Percentiles rank a stretch among this genome's conserved stretches.
Conservation (phyloP, 2,888 invertebrate genomes). For the Drosophila dives region DNA sequence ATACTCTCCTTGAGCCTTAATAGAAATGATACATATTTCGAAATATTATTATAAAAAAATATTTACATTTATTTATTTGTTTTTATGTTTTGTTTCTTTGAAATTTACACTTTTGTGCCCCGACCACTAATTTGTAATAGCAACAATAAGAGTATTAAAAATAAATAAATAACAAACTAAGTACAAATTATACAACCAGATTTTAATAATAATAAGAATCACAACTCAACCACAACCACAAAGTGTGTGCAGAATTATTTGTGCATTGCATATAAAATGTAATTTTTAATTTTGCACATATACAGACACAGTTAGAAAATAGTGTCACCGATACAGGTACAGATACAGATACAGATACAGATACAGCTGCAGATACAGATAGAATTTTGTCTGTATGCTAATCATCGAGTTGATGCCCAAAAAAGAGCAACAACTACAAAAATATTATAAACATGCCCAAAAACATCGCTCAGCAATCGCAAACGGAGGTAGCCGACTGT, state of each 20-base stretch:
- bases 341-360: not conserved
- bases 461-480: slow-evolving; percentile 33
- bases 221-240: slow-evolving; percentile 6
- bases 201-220: slow-evolving; percentile 9
- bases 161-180: not conserved
- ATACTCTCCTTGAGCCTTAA: not conserved
- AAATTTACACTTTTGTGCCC: not conserved
- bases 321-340: slow-evolving; percentile 1
- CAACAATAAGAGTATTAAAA: not conserved
- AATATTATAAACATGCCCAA: slow-evolving; percentile 37
- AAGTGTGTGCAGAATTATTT: slow-evolving; percentile 6
- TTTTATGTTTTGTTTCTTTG: too few species aligned
- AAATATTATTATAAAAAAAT: too few species aligned
- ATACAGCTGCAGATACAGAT: too few species aligned
- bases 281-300: slow-evolving; percentile 11
- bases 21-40: not conserved
- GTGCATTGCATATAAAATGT: slow-evolving; percentile 32
- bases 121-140: not conserved
- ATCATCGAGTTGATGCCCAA: slow-evolving; percentile 23
- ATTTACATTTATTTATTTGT: not conserved
- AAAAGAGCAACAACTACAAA: slow-evolving; percentile 13
- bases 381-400: slow-evolving; percentile 21
- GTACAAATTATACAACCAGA: not conserved
- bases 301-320: not conserved
- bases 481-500: not conserved